Conservation (phyloP, 2,113 vertebrate genomes). For the Xerus inauris region DNA sequence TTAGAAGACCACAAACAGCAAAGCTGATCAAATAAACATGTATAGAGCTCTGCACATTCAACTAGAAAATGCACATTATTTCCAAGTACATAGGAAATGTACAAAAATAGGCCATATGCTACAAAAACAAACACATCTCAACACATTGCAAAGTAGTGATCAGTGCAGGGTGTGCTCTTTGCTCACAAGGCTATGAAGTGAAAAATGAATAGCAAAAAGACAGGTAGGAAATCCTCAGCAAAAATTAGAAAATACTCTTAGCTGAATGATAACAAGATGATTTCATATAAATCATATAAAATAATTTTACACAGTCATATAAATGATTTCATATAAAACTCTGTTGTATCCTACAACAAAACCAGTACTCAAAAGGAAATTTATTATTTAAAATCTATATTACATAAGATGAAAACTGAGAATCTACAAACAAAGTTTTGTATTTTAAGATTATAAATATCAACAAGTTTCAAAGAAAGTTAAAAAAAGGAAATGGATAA, state of each 20-base stretch:
- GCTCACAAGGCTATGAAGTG: not conserved
- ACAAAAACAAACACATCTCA: conserved; percentile 26
- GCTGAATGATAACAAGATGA: not conserved
- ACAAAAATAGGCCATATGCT: not conserved
- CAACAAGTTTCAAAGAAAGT: not conserved
- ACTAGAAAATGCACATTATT: not conserved
- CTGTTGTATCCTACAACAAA: not conserved
- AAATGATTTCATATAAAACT: not conserved
- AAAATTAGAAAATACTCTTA: not conserved
- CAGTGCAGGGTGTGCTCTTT: not conserved
- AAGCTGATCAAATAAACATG: conserved; percentile 6
- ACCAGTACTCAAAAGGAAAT: not conserved
- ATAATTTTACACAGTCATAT: not conserved
- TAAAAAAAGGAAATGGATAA: not conserved
- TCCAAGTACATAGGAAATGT: not conserved
- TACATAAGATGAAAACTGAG: not conserved
- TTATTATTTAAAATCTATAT: not conserved
- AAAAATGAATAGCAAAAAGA: conserved; percentile 21
- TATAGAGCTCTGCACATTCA: not conserved
- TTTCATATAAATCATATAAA: not conserved
- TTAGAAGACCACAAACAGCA: not conserved
- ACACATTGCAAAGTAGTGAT: not conserved
- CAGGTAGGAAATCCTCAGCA: not conserved
- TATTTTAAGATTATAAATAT: conserved; percentile 26
- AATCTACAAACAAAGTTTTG: not conserved